phyloP scores from a whole-genome alignment of 2,113 vertebrate species.

The Struthio camelus region DNA sequence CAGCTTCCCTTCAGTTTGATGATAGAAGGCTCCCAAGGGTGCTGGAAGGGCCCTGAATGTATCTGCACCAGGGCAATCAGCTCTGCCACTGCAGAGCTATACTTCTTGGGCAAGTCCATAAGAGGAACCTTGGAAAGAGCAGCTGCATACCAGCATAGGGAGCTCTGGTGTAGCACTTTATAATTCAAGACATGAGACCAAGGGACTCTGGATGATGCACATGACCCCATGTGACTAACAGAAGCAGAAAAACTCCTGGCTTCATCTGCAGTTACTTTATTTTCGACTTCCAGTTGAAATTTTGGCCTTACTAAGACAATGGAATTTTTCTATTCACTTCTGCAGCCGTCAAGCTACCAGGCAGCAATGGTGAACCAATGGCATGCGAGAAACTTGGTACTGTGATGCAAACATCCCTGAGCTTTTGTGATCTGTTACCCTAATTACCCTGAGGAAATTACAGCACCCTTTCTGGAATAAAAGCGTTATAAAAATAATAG shows the following conservation, averaged over 20 bases:
- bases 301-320: background rate
- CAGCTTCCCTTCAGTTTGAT: background rate
- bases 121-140: background rate
- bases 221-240: background rate
- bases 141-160: background rate
- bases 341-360: background rate
- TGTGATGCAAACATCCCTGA: background rate
- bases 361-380: background rate
- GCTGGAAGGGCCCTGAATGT: background rate
- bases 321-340: background rate
- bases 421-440: background rate
- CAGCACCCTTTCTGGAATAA: background rate
- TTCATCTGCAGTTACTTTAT: background rate
- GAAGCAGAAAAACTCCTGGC: background rate
- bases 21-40: background rate
- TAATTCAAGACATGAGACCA: background rate
- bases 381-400: background rate
- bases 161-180: background rate
- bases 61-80: background rate
- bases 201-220: background rate
- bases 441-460: background rate
- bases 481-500: background rate
- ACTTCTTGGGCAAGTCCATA: background rate
- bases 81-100: background rate
- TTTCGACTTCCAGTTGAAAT: background rate